Base-by-base conservation (phyloP, 2,113 vertebrate genomes). In the Leptosomus discolor region DNA sequence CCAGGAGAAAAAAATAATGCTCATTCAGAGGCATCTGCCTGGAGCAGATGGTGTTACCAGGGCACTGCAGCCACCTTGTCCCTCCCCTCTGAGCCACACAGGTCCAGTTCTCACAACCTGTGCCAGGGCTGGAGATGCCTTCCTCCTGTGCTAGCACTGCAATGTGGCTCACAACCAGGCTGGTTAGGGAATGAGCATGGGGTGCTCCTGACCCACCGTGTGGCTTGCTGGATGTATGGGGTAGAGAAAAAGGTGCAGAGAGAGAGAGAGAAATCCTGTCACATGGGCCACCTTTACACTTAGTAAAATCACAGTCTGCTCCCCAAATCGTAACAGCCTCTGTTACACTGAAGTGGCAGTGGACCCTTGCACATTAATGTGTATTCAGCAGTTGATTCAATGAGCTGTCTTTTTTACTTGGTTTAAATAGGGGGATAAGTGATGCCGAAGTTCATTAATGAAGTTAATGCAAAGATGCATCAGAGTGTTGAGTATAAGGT, bases 201-300 rank as follows among this genome's bases (percentile, higher is more conserved):
- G 2, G 16, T 24, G 61, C n/a, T 70, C 57, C 74, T 51, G 76
- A 68, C 68, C 64, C 3, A 0, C 39, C 0, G 0, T 2, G 0
- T 0, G 32, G 30, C 74, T n/a, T 19, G 36, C 63, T 39, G 63
- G 43, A 5, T 0, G 0, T 0, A 2, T 19, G 15, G 22, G 29
- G 65, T 4, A 8, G 70, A 37, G 41, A 37, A 43, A 8, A 63
- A 36, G 7, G 21, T 23, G 24, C 0, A 0, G 24, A 58, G 34
- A 20, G 54, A 61, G 54, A 45, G 48, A 16, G 46, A 54, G 29
- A 29, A 60, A 39, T 53, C 71, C 79, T 48, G 21, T 26, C 3
- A 29, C 18, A 3, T 4, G 50, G n/a, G 15, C 50, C 24, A 39
- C 29, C 36, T 83, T 19, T 39, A 46, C 14, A 2, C 56, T 36